These are phyloP conservation scores for Microcebus tavaratra DNA, from an alignment of 2,113 vertebrate genomes.

Conservation along the genomic window DNA sequence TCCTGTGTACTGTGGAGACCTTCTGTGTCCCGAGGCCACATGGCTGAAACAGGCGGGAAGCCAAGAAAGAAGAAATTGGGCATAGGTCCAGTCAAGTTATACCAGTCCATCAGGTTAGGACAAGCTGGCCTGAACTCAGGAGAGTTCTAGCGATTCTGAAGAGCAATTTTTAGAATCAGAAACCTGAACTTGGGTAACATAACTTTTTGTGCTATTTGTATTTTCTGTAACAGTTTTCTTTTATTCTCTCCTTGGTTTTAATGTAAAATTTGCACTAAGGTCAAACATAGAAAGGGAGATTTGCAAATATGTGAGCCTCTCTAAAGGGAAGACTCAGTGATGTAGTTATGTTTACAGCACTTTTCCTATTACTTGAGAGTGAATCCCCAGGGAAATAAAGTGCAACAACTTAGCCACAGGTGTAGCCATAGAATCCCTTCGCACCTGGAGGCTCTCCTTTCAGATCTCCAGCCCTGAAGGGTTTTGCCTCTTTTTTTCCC, in stretches of 20 bases:
- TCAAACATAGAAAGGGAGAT: not conserved
- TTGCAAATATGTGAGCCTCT: not conserved
- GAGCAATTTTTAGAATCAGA: not conserved
- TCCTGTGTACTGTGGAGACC: not conserved
- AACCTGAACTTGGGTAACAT: not conserved
- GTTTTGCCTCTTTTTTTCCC: not conserved
- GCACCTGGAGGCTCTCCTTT: not conserved
- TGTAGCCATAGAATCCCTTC: not conserved
- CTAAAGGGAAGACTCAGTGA: not conserved
- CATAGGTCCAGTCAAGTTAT: not conserved
- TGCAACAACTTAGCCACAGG: not conserved
- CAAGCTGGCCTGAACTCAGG: not conserved
- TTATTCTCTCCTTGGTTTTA: not conserved
- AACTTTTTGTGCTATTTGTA: not conserved
- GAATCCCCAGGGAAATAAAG: not conserved
- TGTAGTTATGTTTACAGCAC: not conserved
- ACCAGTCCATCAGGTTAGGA: not conserved
- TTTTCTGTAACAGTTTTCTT: constrained; percentile 7
- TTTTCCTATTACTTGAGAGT: not conserved
- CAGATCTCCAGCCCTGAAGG: not conserved
- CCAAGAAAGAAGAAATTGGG: not conserved
- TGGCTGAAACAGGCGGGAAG: not conserved
- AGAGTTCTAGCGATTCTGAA: not conserved
- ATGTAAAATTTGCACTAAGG: not conserved
- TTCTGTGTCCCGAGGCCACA: not conserved